Base-by-base conservation (phyloP, 1,140 invertebrate species). In the Drosophila pseudoananassae region DNA sequence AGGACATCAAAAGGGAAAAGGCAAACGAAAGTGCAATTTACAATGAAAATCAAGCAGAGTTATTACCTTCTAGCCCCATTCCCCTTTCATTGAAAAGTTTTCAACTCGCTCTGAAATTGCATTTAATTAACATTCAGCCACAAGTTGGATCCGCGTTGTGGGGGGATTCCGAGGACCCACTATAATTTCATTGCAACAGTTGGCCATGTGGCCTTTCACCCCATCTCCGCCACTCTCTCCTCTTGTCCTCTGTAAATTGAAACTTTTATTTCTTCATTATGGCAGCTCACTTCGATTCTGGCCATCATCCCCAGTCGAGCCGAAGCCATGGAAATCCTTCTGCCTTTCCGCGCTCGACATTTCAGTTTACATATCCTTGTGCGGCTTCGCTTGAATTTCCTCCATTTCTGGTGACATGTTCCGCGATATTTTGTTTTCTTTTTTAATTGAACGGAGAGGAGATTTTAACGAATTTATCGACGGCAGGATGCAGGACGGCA, bases 401-500 rank as follows among this genome's bases (percentile, higher is more conserved):
- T 25, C 20, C 38, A 20, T 46, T 66, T 66, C 45, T 54, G 33
- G 43, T 49, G 70, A 50, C 70, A 36, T 59, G 49, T 55, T 38
- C 36, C 27, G 60, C 36, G 20, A 45, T 14, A n/a, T 38, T 65
- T 54, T 66, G 38, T 38, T 58, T 75, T 59, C 8, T 36, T 47
- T 36, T 68, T 75, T 76, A 76, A 76, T 76, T 75, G 73, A 76
- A 58, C 25, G 17, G 17, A 54, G 54, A 14, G 60, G 29, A 65
- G 60, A 74, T 43, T 76, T 76, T 54, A 76, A 76, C 72, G 71
- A 65, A 76, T 59, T 76, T 76, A 76, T 66, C 50, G 71, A 66
- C 54, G 60, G 60, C 47, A 17, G 40, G 40, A 43, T 8, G 40
- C 40, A 47, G 46, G 38, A 20, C 46, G 69, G 46, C 45, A 20